Evolutionary conservation across 2,797 vertebrate species (phyloP).

Genomic region (Eidolon dupreanum): DNA sequence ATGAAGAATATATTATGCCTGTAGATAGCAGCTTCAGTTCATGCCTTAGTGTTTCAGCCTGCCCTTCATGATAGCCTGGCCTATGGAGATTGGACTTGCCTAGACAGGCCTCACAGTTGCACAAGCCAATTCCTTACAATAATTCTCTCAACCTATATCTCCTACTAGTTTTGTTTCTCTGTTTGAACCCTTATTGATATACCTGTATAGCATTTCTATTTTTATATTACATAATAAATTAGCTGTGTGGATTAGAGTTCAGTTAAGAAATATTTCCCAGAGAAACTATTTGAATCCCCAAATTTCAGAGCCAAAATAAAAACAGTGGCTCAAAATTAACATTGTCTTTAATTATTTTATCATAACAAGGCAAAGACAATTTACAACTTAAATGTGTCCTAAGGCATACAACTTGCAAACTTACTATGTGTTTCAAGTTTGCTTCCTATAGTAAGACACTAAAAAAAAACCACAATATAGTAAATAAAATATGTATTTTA

Average conservation of each 20-base stretch:
- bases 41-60: background rate
- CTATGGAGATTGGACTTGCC: background rate
- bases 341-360: background rate
- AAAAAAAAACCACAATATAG: background rate
- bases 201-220: background rate
- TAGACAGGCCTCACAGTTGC: background rate
- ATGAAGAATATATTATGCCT: background rate
- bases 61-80: rapidly evolving
- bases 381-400: background rate
- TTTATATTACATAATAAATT: background rate
- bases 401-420: background rate
- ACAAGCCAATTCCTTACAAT: background rate
- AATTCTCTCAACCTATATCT: background rate
- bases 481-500: background rate
- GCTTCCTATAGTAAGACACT: background rate
- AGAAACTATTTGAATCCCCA: background rate
- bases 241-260: background rate
- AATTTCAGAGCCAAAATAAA: background rate
- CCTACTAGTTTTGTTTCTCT: background rate
- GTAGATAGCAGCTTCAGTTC: background rate
- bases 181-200: background rate
- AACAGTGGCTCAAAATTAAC: background rate
- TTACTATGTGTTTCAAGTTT: background rate
- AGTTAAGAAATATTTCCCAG: background rate
- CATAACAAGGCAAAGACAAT: background rate